Base-by-base conservation (phyloP, 2,797 vertebrate species). In the Tiaroga cobitis region DNA sequence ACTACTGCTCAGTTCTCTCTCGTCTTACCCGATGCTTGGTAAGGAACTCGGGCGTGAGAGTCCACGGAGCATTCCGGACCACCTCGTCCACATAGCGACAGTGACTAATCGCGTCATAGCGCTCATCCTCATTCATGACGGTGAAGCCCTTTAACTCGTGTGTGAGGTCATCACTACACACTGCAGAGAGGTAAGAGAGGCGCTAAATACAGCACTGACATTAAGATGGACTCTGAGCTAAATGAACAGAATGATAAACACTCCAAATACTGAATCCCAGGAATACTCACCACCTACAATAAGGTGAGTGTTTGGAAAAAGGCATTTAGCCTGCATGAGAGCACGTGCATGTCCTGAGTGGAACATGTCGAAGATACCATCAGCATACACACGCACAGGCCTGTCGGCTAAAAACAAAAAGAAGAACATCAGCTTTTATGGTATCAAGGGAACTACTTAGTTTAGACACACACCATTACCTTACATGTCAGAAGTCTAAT, bases 61-160 rank as follows among this genome's bases (percentile, higher is more conserved):
- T 98, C 98, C 98, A 99, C 0, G 98, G 98, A 0, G 98, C 98
- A 0, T 99, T 97, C 89, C 97, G 95, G 91, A 98, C 97, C 84
- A 99, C 96, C 91, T 99, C 98, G 0, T 99, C 98, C 88, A 99
- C 97, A 0, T 99, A 99, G 90, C 98, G 98, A 88, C 98, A 99
- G 87, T 99, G 98, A 91, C 96, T 97, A 81, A 99, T 93, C 0
- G 97, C 97, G 0, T 99, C 98, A 0, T 99, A 99, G 63, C 98
- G 96, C 87, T 99, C 98, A 0, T 95, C 97, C 46, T 99, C 98
- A 0, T 97, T 99, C 97, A 99, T 99, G 85, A 99, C 98, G 0
- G 98, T 99, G 95, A 99, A 99, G 91, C 98, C 98, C 92, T 99
- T 99, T 91, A 97, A 96, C 92, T 96, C 97, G 93, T 99, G 97